These are phyloP conservation scores for Melanotaenia trifasciata DNA, from an alignment of 2,797 vertebrate genomes.

Conservation along the genomic window DNA sequence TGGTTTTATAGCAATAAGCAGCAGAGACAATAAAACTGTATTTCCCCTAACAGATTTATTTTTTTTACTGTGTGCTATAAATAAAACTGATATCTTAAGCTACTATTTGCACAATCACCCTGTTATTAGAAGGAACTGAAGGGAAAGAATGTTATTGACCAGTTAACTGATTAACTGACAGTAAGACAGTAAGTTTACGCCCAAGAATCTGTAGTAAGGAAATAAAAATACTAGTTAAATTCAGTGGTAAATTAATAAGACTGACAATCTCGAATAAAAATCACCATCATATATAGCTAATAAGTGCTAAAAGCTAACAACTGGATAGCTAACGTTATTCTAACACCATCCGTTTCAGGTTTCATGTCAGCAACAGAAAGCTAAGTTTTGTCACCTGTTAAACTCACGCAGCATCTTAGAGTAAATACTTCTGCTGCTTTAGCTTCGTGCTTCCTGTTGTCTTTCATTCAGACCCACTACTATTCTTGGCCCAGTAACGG, in stretches of 20 bases:
- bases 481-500: conserved; percentile 11
- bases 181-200: neutral
- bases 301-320: conserved; percentile 36
- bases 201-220: neutral
- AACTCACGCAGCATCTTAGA: neutral
- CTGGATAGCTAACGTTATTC: neutral
- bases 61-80: neutral
- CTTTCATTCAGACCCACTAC: conserved; percentile 33
- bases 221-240: neutral
- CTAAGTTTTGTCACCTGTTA: neutral
- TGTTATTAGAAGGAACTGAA: neutral
- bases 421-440: neutral
- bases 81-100: neutral
- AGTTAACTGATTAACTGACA: neutral
- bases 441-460: conserved; percentile 11
- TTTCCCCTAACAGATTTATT: neutral
- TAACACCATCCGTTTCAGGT: neutral
- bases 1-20: neutral
- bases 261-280: neutral
- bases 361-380: neutral
- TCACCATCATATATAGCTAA: neutral
- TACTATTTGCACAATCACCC: neutral
- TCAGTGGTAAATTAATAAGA: neutral
- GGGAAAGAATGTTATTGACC: neutral
- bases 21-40: neutral